A percentile compares a stretch with the other conserved stretches of the same genome.
These are phyloP conservation scores for Tanytarsus gracilentus DNA, from an alignment of 2,888 invertebrate species.

Conservation along the genomic window DNA sequence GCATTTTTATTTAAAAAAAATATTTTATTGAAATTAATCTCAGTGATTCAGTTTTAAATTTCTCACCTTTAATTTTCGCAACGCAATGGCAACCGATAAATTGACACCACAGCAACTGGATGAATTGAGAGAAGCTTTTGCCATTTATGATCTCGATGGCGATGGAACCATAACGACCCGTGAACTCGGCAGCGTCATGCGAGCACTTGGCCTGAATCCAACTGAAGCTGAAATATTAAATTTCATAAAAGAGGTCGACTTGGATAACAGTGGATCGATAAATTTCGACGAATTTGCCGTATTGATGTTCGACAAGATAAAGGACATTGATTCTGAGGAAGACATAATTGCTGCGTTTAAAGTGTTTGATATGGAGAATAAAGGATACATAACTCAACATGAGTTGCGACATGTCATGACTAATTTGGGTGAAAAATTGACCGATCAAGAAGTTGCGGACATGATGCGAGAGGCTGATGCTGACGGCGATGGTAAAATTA, in stretches of 20 bases:
- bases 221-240: constrained; percentile 99
- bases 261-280: constrained; percentile 78
- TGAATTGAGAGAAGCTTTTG: constrained; percentile 99
- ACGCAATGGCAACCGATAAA: constrained; percentile 71
- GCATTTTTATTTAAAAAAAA: not conserved
- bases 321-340: constrained; percentile 98
- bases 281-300: constrained; percentile 99
- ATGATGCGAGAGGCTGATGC: constrained; percentile 99
- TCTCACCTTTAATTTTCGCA: constrained; percentile 56
- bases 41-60: too few relatives aligned
- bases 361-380: constrained; percentile 98
- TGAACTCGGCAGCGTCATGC: constrained; percentile 98
- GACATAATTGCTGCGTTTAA: constrained; percentile 98
- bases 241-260: constrained; percentile 99
- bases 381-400: constrained; percentile 96
- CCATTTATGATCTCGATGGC: constrained; percentile 98
- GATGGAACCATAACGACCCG: constrained; percentile 99
- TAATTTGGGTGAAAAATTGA: constrained; percentile 97
- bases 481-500: constrained; percentile 96
- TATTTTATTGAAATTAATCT: too few relatives aligned
- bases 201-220: constrained; percentile 97
- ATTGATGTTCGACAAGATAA: constrained; percentile 99
- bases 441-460: constrained; percentile 98
- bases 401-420: constrained; percentile 99
- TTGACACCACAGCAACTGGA: constrained; percentile 98